These are phyloP conservation scores for Enteromius afrohamiltoni DNA, from an alignment of 2,797 vertebrate species.

Conservation along the genomic window DNA sequence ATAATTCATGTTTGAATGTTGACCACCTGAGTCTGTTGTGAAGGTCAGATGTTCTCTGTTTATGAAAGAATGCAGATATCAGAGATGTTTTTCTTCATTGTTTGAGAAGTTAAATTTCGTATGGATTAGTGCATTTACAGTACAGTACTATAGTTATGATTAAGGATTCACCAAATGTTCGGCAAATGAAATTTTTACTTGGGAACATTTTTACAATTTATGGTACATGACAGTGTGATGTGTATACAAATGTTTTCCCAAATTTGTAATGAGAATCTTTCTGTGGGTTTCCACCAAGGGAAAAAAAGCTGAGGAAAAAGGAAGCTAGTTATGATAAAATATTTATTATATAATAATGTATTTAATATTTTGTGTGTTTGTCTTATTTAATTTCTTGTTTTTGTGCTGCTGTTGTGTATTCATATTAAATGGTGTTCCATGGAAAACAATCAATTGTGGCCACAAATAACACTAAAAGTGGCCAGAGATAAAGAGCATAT, in stretches of 20 bases:
- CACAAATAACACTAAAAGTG: neutral
- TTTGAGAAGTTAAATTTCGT: neutral
- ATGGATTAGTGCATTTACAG: neutral
- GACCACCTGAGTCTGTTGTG: neutral
- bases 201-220: too few relatives aligned
- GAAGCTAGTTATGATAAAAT: neutral
- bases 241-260: neutral
- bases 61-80: neutral
- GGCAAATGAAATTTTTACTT: neutral
- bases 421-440: neutral
- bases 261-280: neutral
- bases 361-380: neutral
- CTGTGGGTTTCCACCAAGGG: neutral
- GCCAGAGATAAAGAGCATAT: neutral
- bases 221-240: too few relatives aligned
- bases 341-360: neutral
- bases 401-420: neutral
- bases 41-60: neutral
- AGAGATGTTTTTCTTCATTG: neutral
- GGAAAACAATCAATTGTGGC: neutral
- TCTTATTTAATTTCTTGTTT: neutral
- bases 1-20: neutral
- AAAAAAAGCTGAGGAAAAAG: too few relatives aligned
- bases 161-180: neutral
- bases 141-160: neutral